phyloP scores from a whole-genome alignment of 1,140 invertebrate genomes.

The Pseudomyrmex pallidus region DNA sequence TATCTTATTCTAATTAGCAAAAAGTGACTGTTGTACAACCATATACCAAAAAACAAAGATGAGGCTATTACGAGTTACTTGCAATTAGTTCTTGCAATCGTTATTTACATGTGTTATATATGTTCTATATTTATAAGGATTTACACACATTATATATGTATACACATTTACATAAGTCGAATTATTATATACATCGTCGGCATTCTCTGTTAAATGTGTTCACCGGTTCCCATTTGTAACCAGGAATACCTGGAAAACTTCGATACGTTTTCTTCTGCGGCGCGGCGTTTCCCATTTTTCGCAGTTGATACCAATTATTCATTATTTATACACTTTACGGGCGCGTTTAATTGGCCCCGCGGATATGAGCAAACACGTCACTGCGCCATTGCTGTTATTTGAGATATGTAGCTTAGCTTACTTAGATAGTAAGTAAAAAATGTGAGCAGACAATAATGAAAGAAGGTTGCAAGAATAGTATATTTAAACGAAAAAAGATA shows the following conservation, averaged over 20 bases:
- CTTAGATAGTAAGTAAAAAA: slow-evolving; percentile 76
- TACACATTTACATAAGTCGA: slow-evolving; percentile 37
- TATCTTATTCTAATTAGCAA: slow-evolving; percentile 19
- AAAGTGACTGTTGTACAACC: slow-evolving; percentile 14
- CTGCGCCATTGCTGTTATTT: slow-evolving; percentile 53
- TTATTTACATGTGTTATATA: slow-evolving; percentile 47
- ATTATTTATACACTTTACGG: slow-evolving; percentile 47
- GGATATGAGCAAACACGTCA: slow-evolving; percentile 23
- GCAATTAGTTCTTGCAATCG: slow-evolving; percentile 60
- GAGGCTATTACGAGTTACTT: slow-evolving; percentile 47
- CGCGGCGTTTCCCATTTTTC: slow-evolving; percentile 16
- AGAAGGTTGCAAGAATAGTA: slow-evolving; percentile 72
- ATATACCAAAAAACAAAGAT: slow-evolving; percentile 34
- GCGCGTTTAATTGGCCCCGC: slow-evolving; percentile 32
- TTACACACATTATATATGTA: slow-evolving; percentile 17
- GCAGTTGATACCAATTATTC: slow-evolving; percentile 54
- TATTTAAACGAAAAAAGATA: slow-evolving; percentile 67
- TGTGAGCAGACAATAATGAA: slow-evolving; percentile 85
- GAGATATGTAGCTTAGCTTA: slow-evolving; percentile 65
- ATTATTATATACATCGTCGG: slow-evolving; percentile 41
- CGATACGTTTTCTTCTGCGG: neutral
- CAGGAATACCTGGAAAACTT: slow-evolving; percentile 12
- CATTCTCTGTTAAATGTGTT: slow-evolving; percentile 65
- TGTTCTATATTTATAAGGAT: slow-evolving; percentile 45
- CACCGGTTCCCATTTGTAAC: neutral